A percentile compares a stretch with the other conserved stretches of the same genome.
Evolutionary conservation across 2,888 invertebrate genomes (phyloP).

Genomic region (Leuctra nigra): DNA sequence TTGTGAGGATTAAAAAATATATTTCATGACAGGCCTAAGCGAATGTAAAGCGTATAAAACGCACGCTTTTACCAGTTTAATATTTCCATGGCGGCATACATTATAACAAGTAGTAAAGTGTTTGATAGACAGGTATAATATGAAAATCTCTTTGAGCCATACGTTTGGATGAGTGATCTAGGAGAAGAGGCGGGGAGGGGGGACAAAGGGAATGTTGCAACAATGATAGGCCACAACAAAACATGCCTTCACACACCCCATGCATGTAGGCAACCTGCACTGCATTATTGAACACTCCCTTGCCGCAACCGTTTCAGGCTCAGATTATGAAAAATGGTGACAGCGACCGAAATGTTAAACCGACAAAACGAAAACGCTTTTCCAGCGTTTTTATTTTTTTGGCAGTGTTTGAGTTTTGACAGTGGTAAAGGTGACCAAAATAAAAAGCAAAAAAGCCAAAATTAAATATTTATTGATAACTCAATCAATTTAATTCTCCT

Average conservation of each 20-base stretch:
- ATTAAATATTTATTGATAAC: too few species aligned
- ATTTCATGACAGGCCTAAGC: not conserved
- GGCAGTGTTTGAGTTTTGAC: not conserved
- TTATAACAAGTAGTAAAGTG: too few species aligned
- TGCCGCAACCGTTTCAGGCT: conserved; percentile 25
- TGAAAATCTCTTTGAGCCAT: conserved; percentile 10
- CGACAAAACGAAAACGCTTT: not conserved
- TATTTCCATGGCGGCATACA: too few species aligned
- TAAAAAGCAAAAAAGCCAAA: too few species aligned
- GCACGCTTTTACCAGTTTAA: too few species aligned
- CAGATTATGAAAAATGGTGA: conserved; percentile 30
- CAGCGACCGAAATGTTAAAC: conserved; percentile 12
- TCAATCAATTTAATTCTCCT: too few species aligned
- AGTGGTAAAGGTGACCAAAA: conserved; percentile 6
- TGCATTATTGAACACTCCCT: conserved; percentile 27
- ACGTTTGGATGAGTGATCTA: not conserved
- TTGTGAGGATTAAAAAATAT: too few species aligned
- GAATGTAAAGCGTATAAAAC: not conserved
- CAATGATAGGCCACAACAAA: not conserved
- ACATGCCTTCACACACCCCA: not conserved
- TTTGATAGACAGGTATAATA: conserved; percentile 2
- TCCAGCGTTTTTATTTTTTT: not conserved
- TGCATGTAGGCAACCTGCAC: not conserved
- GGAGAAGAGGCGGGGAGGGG: not conserved
- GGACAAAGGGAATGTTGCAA: conserved; percentile 15